A percentile compares a stretch with the other conserved stretches of the same genome.
These are phyloP conservation scores for Brachionus angularis DNA, from an alignment of 1,140 invertebrate genomes.

Conservation along the genomic window DNA sequence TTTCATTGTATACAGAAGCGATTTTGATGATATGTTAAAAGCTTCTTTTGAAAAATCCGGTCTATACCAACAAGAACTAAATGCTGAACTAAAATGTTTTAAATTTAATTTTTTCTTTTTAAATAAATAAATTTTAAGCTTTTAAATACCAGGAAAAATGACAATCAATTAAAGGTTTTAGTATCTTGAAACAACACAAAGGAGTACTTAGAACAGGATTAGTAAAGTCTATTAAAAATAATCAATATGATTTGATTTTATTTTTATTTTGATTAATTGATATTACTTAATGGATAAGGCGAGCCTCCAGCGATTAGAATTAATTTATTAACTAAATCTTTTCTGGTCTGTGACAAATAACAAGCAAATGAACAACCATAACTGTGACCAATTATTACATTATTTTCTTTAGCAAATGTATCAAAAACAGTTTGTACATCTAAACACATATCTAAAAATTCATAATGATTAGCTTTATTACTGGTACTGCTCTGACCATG, in stretches of 20 bases:
- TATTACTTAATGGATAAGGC: constrained; percentile 67
- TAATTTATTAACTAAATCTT: constrained; percentile 64
- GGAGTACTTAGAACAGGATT: constrained; percentile 52
- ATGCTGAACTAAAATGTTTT: constrained; percentile 47
- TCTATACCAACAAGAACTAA: constrained; percentile 46
- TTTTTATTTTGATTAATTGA: constrained; percentile 51
- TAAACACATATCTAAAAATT: constrained; percentile 64
- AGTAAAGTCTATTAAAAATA: not conserved
- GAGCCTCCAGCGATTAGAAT: constrained; percentile 69
- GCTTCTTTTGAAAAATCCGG: constrained; percentile 49
- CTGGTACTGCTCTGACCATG: constrained; percentile 69
- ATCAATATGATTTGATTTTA: not conserved
- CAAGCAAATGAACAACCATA: constrained; percentile 66
- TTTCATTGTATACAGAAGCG: constrained; percentile 61
- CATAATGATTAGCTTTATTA: constrained; percentile 62
- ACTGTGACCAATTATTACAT: constrained; percentile 53
- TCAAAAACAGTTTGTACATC: constrained; percentile 66
- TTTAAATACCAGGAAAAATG: constrained; percentile 58
- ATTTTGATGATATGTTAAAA: constrained; percentile 63
- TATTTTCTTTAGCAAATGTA: constrained; percentile 59
- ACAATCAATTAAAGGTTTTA: constrained; percentile 57
- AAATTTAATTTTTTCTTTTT: too few species aligned
- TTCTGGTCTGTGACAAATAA: constrained; percentile 64
- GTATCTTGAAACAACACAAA: constrained; percentile 52
- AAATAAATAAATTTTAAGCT: too few species aligned